Evolutionary conservation across 1,140 invertebrate genomes (phyloP), one percentile per base, ranked within the genome.

Genomic region (Ridgeia piscesae): DNA sequence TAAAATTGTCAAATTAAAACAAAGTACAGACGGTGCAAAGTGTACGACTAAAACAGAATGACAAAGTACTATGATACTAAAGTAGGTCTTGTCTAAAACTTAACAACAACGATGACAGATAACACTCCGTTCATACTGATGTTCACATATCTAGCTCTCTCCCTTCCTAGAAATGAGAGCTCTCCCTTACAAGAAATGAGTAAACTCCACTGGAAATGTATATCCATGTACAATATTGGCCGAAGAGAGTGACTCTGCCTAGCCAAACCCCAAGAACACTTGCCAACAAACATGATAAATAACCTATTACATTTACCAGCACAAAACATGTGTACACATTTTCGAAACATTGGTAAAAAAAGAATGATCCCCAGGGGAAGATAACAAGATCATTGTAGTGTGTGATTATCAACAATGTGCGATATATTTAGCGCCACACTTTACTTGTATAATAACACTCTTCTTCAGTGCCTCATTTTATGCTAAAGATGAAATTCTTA

Each of bases 121-220:
- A 77, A 77, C 58, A 27, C 58, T 77, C 58, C 17, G 14, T 77
- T 21, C 58, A 77, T 77, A 77, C 17, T 77, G 58, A 31, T 77
- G 27, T 77, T 77, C 58, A 77, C 27, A 27, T 31, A 77, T 77
- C 27, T 77, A 77, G 0, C 6, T 77, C n/a, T n/a, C 58, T 77
- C 58, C 58, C 58, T 77, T 77, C 11, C 58, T 21, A 77, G 58
- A 77, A 77, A 77, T 77, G 58, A 77, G 58, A 77, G 0, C 6
- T 77, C 58, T 77, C 58, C 58, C 58, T 77, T 77, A 77, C 58
- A 77, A 77, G 58, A 77, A 77, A 77, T 77, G 58, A 77, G 58
- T 77, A 77, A 77, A 77, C 14, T 4, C 17, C 27, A 0, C 58
- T 77, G 58, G 58, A 77, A 77, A 77, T 77, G 58, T 77, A 77